Conservation (phyloP, 2,888 invertebrate species). For the Raillietiella orientalis region DNA sequence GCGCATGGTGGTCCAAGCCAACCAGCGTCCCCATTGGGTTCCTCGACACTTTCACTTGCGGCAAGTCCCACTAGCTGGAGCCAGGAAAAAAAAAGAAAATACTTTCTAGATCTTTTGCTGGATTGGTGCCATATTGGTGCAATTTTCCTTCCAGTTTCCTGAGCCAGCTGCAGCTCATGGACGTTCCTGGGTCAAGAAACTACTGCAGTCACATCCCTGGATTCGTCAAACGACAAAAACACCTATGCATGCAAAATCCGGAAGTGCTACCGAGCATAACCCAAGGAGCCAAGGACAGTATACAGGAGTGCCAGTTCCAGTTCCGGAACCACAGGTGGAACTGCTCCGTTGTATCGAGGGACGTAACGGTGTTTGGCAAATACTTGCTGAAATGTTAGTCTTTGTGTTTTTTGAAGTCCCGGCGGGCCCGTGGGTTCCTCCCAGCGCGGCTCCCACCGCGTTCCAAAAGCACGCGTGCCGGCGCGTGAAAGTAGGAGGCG, state of each 20-base stretch:
- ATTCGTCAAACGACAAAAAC: conserved; percentile 12
- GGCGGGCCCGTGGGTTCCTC: too few species aligned
- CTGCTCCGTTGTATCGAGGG: conserved; percentile 12
- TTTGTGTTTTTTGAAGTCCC: neutral
- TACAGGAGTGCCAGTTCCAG: conserved; percentile 13
- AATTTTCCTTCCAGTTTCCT: too few species aligned
- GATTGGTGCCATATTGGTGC: too few species aligned
- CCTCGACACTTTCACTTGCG: too few species aligned
- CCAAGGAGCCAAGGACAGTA: conserved; percentile 12
- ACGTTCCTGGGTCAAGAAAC: conserved; percentile 8
- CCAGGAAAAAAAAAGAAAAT: too few species aligned
- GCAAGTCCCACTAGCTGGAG: too few species aligned
- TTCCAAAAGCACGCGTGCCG: too few species aligned
- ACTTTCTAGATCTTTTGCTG: too few species aligned
- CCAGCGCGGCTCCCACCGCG: too few species aligned
- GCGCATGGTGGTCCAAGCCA: too few species aligned
- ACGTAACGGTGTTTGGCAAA: conserved; percentile 14
- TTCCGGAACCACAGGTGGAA: conserved; percentile 14
- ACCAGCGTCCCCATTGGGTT: too few species aligned
- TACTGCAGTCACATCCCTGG: conserved; percentile 15
- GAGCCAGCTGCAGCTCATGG: conserved; percentile 12
- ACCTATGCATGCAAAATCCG: conserved; percentile 13
- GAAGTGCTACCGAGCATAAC: conserved; percentile 13
- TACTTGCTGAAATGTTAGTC: conserved; percentile 13
- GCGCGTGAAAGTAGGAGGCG: too few species aligned